Evolutionary conservation across 1,140 invertebrate genomes (phyloP), one percentile per base, ranked within the genome.

Genomic region (Antheraea pernyi): DNA sequence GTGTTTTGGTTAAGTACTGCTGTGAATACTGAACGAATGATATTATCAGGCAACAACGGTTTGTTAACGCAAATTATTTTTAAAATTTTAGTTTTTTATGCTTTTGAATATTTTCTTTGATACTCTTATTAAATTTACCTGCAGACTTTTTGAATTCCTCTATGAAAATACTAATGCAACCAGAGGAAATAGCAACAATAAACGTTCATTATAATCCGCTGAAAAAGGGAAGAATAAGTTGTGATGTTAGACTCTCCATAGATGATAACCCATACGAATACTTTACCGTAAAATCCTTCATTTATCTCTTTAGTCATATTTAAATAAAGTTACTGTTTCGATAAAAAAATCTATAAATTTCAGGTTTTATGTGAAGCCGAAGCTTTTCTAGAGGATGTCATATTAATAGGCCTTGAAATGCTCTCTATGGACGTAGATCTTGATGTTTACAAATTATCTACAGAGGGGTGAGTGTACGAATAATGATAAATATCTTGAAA

Each of bases 321-420:
- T 39, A 16, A 64, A 4, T 18, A 4, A 13, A 64, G 4, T 64
- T 42, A 37, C n/a, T n/a, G 8, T n/a, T 37, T 16, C 3, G 18
- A 64, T 19, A 7, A 42, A 19, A 39, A 37, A 19, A 30, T 0
- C 16, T 36, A 8, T 59, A 16, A 59, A 18, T 74, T 78, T 61
- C 48, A 91, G 89, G 78, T 91, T n/a, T 62, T 86, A 11, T 91
- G 88, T 69, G 84, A 91, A 76, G 87, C 81, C 30, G 88, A 91
- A 76, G 84, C 87, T 0, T 91, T 91, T 66, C 84, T 88, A 78
- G 89, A 91, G 76, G 89, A 91, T 73, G 86, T 91, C 3, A 89
- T 89, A 64, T 63, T 91, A 13, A 53, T 84, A 18, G 86, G 87
- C 6, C 72, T 91, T 7, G 85, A 91, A 72, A 91, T 91, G 87